Base-by-base conservation (phyloP, 2,888 invertebrate genomes). In the Hyposoter didymator region DNA sequence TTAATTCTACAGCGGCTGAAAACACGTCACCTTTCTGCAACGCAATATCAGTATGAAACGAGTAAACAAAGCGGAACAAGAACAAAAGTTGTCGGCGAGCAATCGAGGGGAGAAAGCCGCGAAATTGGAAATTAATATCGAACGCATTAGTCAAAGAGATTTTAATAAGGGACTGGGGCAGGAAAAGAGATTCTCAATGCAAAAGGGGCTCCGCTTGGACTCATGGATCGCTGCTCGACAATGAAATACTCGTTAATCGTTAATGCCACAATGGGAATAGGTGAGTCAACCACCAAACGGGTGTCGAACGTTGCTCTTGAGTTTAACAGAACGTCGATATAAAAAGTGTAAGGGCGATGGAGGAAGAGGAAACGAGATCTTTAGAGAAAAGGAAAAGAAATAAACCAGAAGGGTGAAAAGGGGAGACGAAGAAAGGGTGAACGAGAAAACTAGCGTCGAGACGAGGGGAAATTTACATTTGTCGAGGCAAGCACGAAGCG, bases 171-270 rank as follows among this genome's bases (percentile, higher is more conserved):
- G 39, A 2, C 14, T 10, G 0, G 28, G 43, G 49, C 19, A 8
- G 28, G 59, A 79, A 35, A 70, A 28, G 39, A 67, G 47, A 79
- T 28, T 59, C 28, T 59, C 28, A 59, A 59, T 28, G 59, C 28
- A 14, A 28, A 59, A 28, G 10, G 14, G 14, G 28, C 2, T 28
- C 35, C 7, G 59, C 35, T n/a, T 64, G 62, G 82, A 84, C 55
- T 83, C 69, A 32, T 75, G 84, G 86, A 85, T 85, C 87, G 87
- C 85, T 84, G 86, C 55, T 84, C 88, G 72, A 88, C 89, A 89
- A 91, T 90, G 88, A 90, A 88, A 89, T 87, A 84, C 88, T 88
- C 88, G 88, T 89, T 91, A 91, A 90, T 88, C 88, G 89, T 88
- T 87, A 87, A 89, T 88, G 84, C 88, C 62, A 90, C 89, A 90